Conservation (phyloP, 2,888 invertebrate species). For the Stegophylla sp. region DNA sequence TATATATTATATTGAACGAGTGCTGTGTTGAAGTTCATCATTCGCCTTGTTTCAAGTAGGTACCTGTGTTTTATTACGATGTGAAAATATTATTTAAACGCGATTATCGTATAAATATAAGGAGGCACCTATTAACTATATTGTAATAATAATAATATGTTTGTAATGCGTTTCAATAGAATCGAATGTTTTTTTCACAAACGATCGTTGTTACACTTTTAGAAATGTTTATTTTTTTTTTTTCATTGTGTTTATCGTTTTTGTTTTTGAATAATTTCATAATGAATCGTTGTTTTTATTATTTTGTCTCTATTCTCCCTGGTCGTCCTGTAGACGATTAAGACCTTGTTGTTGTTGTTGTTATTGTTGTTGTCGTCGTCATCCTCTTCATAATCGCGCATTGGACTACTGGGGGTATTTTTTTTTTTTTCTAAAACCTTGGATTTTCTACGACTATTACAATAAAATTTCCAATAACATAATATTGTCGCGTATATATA, state of each 20-base stretch:
- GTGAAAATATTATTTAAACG: background rate
- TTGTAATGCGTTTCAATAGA: background rate
- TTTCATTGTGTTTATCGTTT: background rate
- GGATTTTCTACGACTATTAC: slow-evolving; percentile 21
- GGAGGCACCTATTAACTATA: no score
- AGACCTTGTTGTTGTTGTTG: background rate
- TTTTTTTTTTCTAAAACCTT: slow-evolving; percentile 19
- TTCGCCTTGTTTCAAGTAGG: no score
- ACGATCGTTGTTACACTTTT: no score
- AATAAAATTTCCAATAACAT: background rate
- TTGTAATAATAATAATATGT: background rate
- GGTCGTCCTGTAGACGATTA: no score
- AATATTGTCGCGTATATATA: background rate
- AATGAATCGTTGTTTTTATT: background rate
- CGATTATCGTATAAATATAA: background rate
- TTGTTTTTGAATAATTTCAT: background rate
- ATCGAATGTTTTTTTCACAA: background rate
- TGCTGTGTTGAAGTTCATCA: no score
- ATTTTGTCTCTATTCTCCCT: background rate
- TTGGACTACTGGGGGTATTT: background rate
- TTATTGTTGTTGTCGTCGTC: background rate
- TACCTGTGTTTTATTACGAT: background rate
- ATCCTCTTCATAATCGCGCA: no score
- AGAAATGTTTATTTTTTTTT: background rate
- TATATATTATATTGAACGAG: no score